Percentiles rank a stretch among this genome's conserved stretches.
These are phyloP conservation scores for Callipepla californica DNA, from an alignment of 2,113 vertebrate species.

Conservation along the genomic window DNA sequence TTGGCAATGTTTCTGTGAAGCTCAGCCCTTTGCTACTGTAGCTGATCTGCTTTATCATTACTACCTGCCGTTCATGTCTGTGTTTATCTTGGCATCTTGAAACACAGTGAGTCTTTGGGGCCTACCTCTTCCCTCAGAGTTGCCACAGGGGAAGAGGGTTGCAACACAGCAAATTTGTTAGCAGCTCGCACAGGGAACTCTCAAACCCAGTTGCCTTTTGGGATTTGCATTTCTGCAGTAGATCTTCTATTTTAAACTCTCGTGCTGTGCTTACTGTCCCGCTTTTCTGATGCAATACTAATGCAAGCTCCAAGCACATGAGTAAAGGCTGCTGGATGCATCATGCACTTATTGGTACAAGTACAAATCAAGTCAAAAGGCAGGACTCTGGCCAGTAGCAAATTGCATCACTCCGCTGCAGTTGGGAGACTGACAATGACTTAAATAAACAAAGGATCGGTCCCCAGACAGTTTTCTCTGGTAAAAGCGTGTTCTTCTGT, in stretches of 20 bases:
- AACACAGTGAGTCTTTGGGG: background rate
- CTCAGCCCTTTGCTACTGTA: background rate
- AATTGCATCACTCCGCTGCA: background rate
- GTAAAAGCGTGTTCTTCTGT: rapidly evolving
- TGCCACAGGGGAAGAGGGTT: background rate
- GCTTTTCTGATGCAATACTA: background rate
- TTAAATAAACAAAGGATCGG: background rate
- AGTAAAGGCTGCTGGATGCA: background rate
- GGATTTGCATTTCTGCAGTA: background rate
- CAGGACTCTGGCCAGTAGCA: background rate
- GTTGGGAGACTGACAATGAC: background rate
- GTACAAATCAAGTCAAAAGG: background rate
- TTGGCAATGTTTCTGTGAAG: background rate
- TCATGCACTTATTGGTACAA: background rate
- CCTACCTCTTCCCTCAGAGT: background rate
- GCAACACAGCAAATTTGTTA: background rate
- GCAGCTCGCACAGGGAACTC: background rate
- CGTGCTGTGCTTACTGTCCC: background rate
- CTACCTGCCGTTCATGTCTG: background rate
- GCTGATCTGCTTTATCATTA: background rate
- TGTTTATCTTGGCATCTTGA: background rate
- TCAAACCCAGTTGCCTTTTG: background rate
- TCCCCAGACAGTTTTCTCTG: background rate
- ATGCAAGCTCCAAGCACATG: background rate
- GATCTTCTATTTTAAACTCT: background rate